A percentile compares a stretch with the other conserved stretches of the same genome.
Conservation (phyloP, 2,888 invertebrate species). For the Mallateleia sp. region DNA sequence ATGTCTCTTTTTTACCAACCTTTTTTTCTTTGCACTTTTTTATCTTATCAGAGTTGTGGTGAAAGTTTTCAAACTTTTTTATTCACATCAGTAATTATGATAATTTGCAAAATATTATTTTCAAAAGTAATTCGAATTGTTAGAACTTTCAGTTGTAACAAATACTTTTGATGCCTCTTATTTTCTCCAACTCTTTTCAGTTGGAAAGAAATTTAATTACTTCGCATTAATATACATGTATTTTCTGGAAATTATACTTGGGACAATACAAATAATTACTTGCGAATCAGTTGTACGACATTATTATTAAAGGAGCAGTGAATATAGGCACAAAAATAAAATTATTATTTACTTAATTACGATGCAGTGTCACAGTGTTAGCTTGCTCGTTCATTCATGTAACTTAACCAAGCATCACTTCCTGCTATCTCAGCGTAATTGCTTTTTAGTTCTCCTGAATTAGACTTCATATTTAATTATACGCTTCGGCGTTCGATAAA, state of each 20-base stretch:
- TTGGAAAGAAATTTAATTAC: too few species aligned
- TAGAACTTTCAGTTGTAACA: constrained; percentile 8
- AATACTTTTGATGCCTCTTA: too few species aligned
- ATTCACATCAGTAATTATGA: constrained; percentile 36
- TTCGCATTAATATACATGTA: too few species aligned
- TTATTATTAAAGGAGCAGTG: too few species aligned
- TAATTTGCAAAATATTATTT: constrained; percentile 36
- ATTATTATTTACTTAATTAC: not conserved
- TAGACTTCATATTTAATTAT: constrained; percentile 40
- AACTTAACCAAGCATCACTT: constrained; percentile 16
- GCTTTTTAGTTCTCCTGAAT: constrained; percentile 36
- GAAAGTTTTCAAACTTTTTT: constrained; percentile 19
- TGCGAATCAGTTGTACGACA: too few species aligned
- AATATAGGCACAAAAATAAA: too few species aligned
- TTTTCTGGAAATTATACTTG: too few species aligned
- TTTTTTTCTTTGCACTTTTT: constrained; percentile 1
- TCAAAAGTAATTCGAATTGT: constrained; percentile 1
- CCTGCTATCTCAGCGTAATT: constrained; percentile 14
- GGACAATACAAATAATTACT: too few species aligned
- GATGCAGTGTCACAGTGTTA: not conserved
- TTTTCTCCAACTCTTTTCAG: too few species aligned
- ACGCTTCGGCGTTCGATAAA: constrained; percentile 8
- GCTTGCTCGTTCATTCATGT: constrained; percentile 26
- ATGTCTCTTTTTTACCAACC: too few species aligned
- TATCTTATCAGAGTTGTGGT: constrained; percentile 14